Conservation (phyloP, 1,140 invertebrate species). For the Neuroterus valhalla region DNA sequence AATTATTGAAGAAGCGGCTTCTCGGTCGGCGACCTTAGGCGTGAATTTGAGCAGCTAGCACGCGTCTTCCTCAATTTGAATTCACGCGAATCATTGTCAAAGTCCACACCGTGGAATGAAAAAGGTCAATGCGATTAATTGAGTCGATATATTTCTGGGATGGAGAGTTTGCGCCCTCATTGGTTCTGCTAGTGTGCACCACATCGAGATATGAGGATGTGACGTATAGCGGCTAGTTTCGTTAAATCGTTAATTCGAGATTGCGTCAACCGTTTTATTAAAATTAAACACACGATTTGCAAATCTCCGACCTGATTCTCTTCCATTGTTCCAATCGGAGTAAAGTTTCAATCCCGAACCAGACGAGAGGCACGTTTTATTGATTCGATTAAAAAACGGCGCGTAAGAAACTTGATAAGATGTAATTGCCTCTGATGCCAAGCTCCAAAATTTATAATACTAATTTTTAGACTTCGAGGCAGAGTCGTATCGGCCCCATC, state of each 20-base stretch:
- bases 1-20: background rate
- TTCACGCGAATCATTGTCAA: constrained; percentile 30
- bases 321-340: background rate
- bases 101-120: constrained; percentile 22
- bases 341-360: no score
- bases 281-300: constrained; percentile 27
- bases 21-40: constrained; percentile 2
- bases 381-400: no score
- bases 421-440: no score
- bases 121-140: constrained; percentile 20
- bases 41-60: background rate
- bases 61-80: constrained; percentile 1
- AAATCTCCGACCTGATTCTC: constrained; percentile 28
- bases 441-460: no score
- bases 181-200: background rate
- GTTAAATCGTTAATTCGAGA: constrained; percentile 16
- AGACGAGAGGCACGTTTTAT: no score
- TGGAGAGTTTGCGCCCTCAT: constrained; percentile 9
- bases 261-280: constrained; percentile 30
- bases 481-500: no score
- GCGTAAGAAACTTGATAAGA: no score
- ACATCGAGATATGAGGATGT: constrained; percentile 16
- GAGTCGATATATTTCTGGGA: constrained; percentile 28
- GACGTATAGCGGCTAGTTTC: constrained; percentile 21
- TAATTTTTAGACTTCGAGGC: no score